Percentiles rank a stretch among this genome's conserved stretches.
Evolutionary conservation across 2,888 invertebrate species (phyloP).

Genomic region (Marasmarcha lunaedactyla): DNA sequence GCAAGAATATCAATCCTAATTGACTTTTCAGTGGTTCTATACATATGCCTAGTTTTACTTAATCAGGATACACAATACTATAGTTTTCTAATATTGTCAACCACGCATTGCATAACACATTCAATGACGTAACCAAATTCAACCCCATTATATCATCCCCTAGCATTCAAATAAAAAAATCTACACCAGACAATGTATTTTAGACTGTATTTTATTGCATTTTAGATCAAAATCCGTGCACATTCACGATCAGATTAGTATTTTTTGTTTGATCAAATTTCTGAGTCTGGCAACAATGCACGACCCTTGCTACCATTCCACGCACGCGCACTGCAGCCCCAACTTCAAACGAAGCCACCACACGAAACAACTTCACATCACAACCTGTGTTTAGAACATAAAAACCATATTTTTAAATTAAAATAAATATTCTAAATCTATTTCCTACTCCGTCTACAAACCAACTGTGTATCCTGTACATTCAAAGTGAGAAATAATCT

Average conservation of each 20-base stretch:
- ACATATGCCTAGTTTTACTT: no score
- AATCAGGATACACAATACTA: no score
- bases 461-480: slow-evolving; percentile 10
- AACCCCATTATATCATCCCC: slow-evolving; percentile 22
- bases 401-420: slow-evolving; percentile 42
- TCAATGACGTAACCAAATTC: slow-evolving; percentile 36
- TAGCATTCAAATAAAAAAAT: slow-evolving; percentile 15
- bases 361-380: slow-evolving; percentile 54
- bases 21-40: no score
- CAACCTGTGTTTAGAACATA: slow-evolving; percentile 53
- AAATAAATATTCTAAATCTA: slow-evolving; percentile 41
- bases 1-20: no score
- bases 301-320: slow-evolving; percentile 32
- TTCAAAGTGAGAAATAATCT: slow-evolving; percentile 16
- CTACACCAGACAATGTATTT: not conserved
- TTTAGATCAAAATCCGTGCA: slow-evolving; percentile 25
- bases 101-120: slow-evolving; percentile 24
- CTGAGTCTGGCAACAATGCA: slow-evolving; percentile 47
- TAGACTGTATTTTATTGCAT: slow-evolving; percentile 29
- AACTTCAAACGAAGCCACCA: slow-evolving; percentile 59
- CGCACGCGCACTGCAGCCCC: slow-evolving; percentile 45
- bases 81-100: not conserved
- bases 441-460: slow-evolving; percentile 51
- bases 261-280: slow-evolving; percentile 2
- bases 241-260: slow-evolving; percentile 21